phyloP scores from a whole-genome alignment of 2,113 vertebrate genomes.

The Tachuris rubrigastra region DNA sequence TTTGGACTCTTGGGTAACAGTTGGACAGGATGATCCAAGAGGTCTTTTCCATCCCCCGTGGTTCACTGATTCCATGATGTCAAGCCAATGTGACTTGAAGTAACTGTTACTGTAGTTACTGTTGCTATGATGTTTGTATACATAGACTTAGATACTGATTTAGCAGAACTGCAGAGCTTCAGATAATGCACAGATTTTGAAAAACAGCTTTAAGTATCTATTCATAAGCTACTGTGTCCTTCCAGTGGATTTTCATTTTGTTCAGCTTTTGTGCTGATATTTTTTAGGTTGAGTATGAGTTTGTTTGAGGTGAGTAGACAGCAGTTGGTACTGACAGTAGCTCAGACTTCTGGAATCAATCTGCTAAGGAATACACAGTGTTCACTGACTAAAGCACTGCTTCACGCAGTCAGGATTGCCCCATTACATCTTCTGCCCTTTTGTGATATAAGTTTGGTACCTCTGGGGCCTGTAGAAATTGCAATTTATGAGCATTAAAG shows the following conservation, averaged over 20 bases:
- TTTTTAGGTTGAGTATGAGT: background rate
- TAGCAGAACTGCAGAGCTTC: background rate
- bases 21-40: background rate
- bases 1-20: background rate
- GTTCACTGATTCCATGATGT: background rate
- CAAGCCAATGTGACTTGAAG: background rate
- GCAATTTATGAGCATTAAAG: background rate
- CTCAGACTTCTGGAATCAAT: background rate
- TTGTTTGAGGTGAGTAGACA: background rate
- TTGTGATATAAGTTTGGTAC: accelerated
- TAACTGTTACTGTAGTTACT: background rate
- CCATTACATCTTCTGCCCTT: background rate
- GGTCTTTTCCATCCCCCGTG: background rate
- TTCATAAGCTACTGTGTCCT: background rate
- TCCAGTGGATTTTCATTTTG: background rate
- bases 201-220: background rate
- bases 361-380: background rate
- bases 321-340: background rate
- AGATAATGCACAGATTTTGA: background rate
- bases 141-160: background rate
- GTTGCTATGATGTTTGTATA: background rate
- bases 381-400: background rate
- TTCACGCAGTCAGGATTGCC: accelerated
- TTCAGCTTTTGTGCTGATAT: background rate
- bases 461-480: background rate